These are phyloP conservation scores for Linyphia triangularis DNA, from an alignment of 2,888 invertebrate species.

Conservation along the genomic window DNA sequence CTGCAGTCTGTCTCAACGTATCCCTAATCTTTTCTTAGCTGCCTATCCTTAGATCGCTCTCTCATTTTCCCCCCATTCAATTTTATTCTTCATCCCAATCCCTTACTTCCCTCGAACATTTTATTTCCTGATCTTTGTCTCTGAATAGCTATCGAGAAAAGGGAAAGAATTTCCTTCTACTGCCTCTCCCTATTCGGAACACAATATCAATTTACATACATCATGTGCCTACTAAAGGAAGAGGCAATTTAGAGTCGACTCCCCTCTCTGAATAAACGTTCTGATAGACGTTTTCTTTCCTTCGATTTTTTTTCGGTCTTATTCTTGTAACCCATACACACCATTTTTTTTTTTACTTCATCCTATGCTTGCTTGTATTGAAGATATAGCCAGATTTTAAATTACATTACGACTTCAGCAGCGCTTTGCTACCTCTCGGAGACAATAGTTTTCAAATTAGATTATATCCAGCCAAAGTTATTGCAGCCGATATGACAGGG, in stretches of 20 bases:
- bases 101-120: not conserved
- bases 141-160: slow-evolving; percentile 42
- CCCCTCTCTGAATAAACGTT: slow-evolving; percentile 51
- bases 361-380: slow-evolving; percentile 21
- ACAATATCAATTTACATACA: slow-evolving; percentile 70
- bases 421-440: not conserved
- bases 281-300: slow-evolving; percentile 41
- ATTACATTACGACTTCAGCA: slow-evolving; percentile 54
- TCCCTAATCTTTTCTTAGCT: slow-evolving; percentile 33
- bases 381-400: slow-evolving; percentile 53
- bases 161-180: not conserved
- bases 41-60: not conserved
- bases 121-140: slow-evolving; percentile 48
- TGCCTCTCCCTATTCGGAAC: slow-evolving; percentile 8
- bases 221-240: slow-evolving; percentile 24
- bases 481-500: not conserved
- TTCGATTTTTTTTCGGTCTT: slow-evolving; percentile 32
- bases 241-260: slow-evolving; percentile 56
- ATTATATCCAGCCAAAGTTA: slow-evolving; percentile 48
- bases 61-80: not conserved
- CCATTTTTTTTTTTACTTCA: not conserved
- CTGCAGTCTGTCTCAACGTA: not conserved
- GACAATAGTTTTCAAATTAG: slow-evolving; percentile 51
- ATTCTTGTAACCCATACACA: slow-evolving; percentile 2
- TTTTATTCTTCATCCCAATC: not conserved